Base-by-base conservation (phyloP, 1,140 invertebrate genomes). In the Oreohelix idahoensis region DNA sequence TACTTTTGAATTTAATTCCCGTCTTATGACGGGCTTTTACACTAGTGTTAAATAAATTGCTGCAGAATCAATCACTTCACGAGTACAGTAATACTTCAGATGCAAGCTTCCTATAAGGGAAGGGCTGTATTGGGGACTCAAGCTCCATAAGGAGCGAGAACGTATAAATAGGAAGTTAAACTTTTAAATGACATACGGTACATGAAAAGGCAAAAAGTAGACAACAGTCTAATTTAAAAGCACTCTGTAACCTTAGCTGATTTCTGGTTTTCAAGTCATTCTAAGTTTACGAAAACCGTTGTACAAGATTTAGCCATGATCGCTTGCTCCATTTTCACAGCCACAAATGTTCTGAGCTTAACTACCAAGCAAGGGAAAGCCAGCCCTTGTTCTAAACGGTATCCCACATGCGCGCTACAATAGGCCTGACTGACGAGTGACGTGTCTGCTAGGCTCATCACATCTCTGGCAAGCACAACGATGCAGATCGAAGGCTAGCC, bases 371-470 rank as follows among this genome's bases (percentile, higher is more conserved):
- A 2, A 58, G 20, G 10, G 53, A 20, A n/a, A 58, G 53, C 26
- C 23, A 58, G 53, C 53, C 53, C 53, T 4, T 8, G 26, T 5
- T 15, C 53, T 58, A 58, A 58, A 58, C 53, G 53, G 53, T 58
- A 58, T 58, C 53, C 8, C 53, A 58, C 53, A 58, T 58, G 53
- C 2, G 15, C 10, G 5, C 29, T 23, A 66, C 63, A 66, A 66
- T 66, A 32, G 63, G 63, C 63, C 29, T 32, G n/a, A 23, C 63
- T 66, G 63, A 2, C 29, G 63, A 66, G 63, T 66, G 63, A 66
- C 63, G 63, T 32, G 29, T 66, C n/a, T 66, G 63, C 63, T 66
- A 66, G 63, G 63, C 63, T 66, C 63, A 66, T 66, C 63, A 66
- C 1, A n/a, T 4, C 4, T 66, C 4, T 66, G 63, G n/a, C 63